A percentile compares a stretch with the other conserved stretches of the same genome.
These are phyloP conservation scores for Tympanoctomys barrerae DNA, from an alignment of 2,797 vertebrate species.

Conservation along the genomic window DNA sequence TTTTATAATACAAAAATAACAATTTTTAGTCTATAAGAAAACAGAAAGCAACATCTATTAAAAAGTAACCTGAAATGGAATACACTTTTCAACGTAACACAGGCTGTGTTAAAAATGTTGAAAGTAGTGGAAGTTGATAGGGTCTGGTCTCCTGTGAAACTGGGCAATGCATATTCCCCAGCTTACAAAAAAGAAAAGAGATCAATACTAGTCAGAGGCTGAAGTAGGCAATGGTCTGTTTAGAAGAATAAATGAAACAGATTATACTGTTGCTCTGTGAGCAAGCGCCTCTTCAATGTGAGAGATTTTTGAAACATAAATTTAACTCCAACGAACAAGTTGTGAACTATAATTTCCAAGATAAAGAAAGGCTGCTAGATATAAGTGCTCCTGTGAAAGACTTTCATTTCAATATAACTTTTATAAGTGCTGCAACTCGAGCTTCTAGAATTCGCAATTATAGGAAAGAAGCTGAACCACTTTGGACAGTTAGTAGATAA, in stretches of 20 bases:
- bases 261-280: constrained; percentile 26
- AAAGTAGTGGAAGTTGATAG: constrained; percentile 43
- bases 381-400: constrained; percentile 27
- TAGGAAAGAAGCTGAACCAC: background rate
- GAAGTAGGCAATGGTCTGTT: background rate
- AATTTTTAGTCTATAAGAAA: constrained; percentile 3
- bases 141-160: constrained; percentile 3
- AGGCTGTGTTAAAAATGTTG: constrained; percentile 30
- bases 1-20: background rate
- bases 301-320: constrained; percentile 37
- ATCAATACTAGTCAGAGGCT: constrained; percentile 42
- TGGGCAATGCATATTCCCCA: constrained; percentile 8
- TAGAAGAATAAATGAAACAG: constrained; percentile 48
- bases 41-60: background rate
- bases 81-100: background rate
- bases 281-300: background rate
- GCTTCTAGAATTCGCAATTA: constrained; percentile 41
- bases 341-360: constrained; percentile 4
- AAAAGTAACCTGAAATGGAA: constrained; percentile 42
- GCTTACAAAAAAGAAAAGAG: constrained; percentile 16
- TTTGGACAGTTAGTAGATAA: background rate
- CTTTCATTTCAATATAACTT: constrained; percentile 51
- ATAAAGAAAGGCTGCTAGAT: constrained; percentile 33
- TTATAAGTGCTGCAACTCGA: constrained; percentile 1
- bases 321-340: constrained; percentile 5